Evolutionary conservation across 2,888 invertebrate genomes (phyloP).

Genomic region (Trachelus troglodyta): DNA sequence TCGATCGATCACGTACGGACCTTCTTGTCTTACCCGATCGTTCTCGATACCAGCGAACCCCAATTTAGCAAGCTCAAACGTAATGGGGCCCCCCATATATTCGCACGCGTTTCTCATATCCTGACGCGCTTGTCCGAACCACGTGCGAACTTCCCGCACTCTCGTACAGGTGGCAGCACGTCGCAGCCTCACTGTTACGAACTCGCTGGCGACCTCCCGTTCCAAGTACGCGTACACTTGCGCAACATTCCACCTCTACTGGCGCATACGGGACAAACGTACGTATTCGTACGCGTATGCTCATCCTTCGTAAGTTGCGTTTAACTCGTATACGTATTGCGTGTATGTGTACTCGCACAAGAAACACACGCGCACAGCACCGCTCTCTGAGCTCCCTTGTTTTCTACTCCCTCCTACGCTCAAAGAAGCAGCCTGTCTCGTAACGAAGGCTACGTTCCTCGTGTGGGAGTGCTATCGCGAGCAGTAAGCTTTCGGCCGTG

Average conservation of each 20-base stretch:
- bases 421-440: not conserved
- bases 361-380: conserved; percentile 21
- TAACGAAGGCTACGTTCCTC: conserved; percentile 1
- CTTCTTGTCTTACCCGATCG: not conserved
- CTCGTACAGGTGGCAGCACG: conserved; percentile 50
- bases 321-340: not conserved
- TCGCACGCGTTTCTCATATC: not conserved
- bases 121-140: conserved; percentile 17
- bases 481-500: conserved; percentile 9
- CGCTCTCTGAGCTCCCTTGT: not conserved
- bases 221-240: conserved; percentile 28
- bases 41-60: not conserved
- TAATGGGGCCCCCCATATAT: not conserved
- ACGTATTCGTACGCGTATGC: not conserved
- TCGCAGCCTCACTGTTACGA: conserved; percentile 21
- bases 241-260: conserved; percentile 37
- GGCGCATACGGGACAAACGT: conserved; percentile 18
- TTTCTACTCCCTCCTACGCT: conserved; percentile 1
- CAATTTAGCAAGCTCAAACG: not conserved
- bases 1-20: not conserved
- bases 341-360: not conserved
- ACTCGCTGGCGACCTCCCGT: conserved; percentile 16
- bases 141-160: conserved; percentile 31
- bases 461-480: conserved; percentile 6
- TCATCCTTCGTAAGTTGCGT: not conserved